A percentile compares a stretch with the other conserved stretches of the same genome.
phyloP scores from a whole-genome alignment of 2,888 invertebrate species.

The Aspidiotus rigidus region DNA sequence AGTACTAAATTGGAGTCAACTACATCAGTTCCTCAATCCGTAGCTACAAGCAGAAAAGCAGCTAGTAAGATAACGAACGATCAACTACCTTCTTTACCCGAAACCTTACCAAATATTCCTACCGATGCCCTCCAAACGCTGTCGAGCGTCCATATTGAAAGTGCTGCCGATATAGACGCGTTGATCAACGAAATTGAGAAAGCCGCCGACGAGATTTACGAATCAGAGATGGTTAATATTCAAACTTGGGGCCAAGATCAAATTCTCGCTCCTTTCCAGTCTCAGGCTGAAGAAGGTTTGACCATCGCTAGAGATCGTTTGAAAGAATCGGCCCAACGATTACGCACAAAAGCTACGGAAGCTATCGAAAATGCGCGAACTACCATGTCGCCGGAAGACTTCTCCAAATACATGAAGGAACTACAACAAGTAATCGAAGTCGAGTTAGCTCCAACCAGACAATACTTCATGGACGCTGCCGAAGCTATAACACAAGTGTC shows the following conservation, averaged over 20 bases:
- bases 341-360: not conserved
- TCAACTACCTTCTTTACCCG: too few species aligned
- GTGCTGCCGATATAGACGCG: not conserved
- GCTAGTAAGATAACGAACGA: too few species aligned
- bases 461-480: not conserved
- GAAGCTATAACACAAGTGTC: not conserved
- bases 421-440: not conserved
- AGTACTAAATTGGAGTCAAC: too few species aligned
- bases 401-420: not conserved
- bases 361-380: not conserved
- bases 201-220: not conserved
- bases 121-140: too few species aligned
- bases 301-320: not conserved
- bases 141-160: too few species aligned
- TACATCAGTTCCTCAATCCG: too few species aligned
- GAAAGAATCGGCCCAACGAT: not conserved
- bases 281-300: not conserved
- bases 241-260: not conserved
- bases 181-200: not conserved
- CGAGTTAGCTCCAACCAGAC: not conserved
- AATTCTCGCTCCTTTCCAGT: not conserved
- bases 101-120: too few species aligned
- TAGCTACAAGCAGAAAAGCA: too few species aligned
- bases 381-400: not conserved
- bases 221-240: not conserved